Conservation (phyloP, 1,140 invertebrate species). For the Solenopsis invicta region DNA sequence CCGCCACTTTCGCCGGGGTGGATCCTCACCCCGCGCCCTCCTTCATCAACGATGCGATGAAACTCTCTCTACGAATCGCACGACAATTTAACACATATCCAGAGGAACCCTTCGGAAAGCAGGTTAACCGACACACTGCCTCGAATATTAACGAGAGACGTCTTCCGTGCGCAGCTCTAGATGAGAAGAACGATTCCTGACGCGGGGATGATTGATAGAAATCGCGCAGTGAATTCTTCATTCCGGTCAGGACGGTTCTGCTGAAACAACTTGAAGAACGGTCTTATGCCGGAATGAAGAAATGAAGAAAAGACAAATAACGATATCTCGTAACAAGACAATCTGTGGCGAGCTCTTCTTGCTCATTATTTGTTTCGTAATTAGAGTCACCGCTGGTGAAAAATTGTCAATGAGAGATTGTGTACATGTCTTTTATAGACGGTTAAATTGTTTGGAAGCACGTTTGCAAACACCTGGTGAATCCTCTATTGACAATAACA, state of each 20-base stretch:
- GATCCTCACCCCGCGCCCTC: slow-evolving; percentile 36
- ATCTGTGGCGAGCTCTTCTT: background rate
- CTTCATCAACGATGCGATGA: slow-evolving; percentile 24
- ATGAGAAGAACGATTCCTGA: slow-evolving; percentile 18
- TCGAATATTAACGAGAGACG: slow-evolving; percentile 42
- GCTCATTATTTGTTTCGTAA: background rate
- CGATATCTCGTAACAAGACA: background rate
- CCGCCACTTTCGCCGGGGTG: background rate
- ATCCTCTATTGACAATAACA: too few species aligned
- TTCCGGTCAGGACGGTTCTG: too few species aligned
- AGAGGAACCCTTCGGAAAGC: background rate
- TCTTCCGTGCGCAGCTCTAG: background rate
- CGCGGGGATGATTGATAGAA: slow-evolving; percentile 45
- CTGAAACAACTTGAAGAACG: background rate
- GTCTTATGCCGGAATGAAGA: background rate
- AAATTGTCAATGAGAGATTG: too few species aligned
- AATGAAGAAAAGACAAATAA: slow-evolving; percentile 17
- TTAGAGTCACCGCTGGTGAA: background rate
- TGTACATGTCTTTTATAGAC: too few species aligned
- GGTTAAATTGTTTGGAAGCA: too few species aligned
- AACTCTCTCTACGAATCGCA: slow-evolving; percentile 34
- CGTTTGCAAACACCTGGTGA: too few species aligned
- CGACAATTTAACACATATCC: slow-evolving; percentile 38
- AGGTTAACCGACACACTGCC: background rate
- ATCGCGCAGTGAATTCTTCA: background rate